A percentile compares a stretch with the other conserved stretches of the same genome.
Conservation (phyloP, 2,888 invertebrate species). For the Scotopteryx bipunctaria region DNA sequence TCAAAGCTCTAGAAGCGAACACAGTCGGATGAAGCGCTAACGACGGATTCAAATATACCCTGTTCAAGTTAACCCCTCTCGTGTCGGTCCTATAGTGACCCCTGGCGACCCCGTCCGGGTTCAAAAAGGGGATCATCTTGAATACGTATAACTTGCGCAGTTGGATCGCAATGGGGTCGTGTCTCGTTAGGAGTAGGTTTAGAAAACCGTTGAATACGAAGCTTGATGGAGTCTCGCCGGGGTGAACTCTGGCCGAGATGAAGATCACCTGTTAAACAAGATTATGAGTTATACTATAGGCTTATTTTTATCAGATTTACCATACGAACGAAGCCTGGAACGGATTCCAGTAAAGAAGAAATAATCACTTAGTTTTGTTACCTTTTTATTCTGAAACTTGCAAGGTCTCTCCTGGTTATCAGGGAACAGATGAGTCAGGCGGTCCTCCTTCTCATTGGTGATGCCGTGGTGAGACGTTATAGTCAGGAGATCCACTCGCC, state of each 20-base stretch:
- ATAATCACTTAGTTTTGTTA: slow-evolving; percentile 44
- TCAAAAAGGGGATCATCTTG: slow-evolving; percentile 94
- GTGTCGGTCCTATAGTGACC: slow-evolving; percentile 95
- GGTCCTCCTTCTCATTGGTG: slow-evolving; percentile 87
- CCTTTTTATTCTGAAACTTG: slow-evolving; percentile 91
- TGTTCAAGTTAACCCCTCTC: slow-evolving; percentile 93
- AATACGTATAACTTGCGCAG: slow-evolving; percentile 92
- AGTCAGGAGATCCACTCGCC: slow-evolving; percentile 92
- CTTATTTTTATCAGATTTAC: no score
- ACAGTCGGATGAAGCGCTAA: slow-evolving; percentile 90
- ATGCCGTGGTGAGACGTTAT: slow-evolving; percentile 92
- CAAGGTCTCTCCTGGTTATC: slow-evolving; percentile 87
- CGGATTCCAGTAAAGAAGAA: not conserved
- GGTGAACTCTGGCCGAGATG: slow-evolving; percentile 94
- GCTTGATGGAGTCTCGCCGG: slow-evolving; percentile 95
- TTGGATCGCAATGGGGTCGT: slow-evolving; percentile 89
- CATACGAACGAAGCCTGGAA: no score
- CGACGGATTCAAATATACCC: slow-evolving; percentile 92
- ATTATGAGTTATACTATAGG: not conserved
- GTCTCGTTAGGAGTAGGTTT: slow-evolving; percentile 88
- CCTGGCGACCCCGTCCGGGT: slow-evolving; percentile 94
- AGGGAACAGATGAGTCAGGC: slow-evolving; percentile 89
- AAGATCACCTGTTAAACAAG: slow-evolving; percentile 86
- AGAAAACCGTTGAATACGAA: slow-evolving; percentile 95
- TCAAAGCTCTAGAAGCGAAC: slow-evolving; percentile 91